These are phyloP conservation scores for Scomber colias DNA, from an alignment of 2,113 vertebrate species.

Conservation along the genomic window DNA sequence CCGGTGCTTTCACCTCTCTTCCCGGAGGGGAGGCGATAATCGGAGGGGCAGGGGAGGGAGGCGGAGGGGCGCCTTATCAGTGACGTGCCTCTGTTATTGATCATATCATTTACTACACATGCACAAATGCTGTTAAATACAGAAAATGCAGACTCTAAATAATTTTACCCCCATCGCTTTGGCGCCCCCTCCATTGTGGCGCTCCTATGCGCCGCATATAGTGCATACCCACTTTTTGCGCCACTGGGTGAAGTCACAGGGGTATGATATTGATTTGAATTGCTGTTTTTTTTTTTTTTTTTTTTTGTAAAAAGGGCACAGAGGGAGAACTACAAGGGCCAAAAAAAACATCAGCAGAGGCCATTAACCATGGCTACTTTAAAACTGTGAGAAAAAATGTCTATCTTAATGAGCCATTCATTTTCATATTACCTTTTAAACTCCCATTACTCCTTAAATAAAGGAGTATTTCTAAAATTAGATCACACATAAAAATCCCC, in stretches of 20 bases:
- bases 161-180: too few species aligned
- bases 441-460: conserved; percentile 1
- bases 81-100: too few species aligned
- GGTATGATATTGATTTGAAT: conserved; percentile 20
- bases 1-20: too few species aligned
- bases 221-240: too few species aligned
- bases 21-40: too few species aligned
- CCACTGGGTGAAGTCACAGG: conserved; percentile 55
- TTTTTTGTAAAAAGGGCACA: background rate
- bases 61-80: too few species aligned
- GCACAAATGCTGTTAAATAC: too few species aligned
- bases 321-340: background rate
- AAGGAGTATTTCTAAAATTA: background rate
- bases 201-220: too few species aligned
- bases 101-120: too few species aligned
- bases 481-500: background rate
- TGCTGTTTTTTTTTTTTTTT: conserved; percentile 3
- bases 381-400: background rate
- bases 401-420: conserved; percentile 13
- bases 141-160: too few species aligned
- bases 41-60: too few species aligned
- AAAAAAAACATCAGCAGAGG: conserved; percentile 12
- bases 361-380: conserved; percentile 6
- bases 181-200: too few species aligned
- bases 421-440: conserved; percentile 17